phyloP scores from a whole-genome alignment of 2,113 vertebrate species.

The Sylvietta virens region DNA sequence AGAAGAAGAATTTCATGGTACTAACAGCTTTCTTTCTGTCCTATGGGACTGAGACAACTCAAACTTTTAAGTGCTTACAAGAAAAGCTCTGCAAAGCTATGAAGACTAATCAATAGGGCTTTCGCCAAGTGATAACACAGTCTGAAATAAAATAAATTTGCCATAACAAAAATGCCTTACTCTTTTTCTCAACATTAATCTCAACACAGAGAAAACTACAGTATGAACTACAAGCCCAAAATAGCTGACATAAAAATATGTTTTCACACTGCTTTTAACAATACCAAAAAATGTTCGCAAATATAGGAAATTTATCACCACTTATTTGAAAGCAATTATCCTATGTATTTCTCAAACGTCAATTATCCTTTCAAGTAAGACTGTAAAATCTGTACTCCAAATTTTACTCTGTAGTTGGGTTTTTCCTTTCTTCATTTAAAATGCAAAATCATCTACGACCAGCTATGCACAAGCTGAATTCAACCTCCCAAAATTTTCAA shows the following conservation, averaged over 20 bases:
- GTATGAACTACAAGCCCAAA: neutral
- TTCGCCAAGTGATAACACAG: constrained; percentile 60
- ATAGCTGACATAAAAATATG: neutral
- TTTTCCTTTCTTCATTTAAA: neutral
- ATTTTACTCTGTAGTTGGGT: neutral
- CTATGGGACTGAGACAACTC: constrained; percentile 42
- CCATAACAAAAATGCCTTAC: constrained; percentile 47
- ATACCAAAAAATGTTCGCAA: neutral
- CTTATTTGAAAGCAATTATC: neutral
- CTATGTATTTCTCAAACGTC: neutral
- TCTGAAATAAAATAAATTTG: constrained; percentile 62
- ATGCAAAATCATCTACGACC: neutral
- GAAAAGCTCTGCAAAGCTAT: constrained; percentile 52
- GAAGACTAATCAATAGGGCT: constrained; percentile 64
- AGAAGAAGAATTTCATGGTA: constrained; percentile 55
- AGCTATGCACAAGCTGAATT: neutral
- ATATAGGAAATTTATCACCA: neutral
- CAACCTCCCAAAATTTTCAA: neutral
- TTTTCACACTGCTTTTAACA: neutral
- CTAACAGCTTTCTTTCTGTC: constrained; percentile 52
- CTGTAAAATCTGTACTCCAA: neutral
- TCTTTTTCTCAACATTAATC: constrained; percentile 42
- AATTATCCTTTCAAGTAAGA: neutral
- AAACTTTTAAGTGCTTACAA: constrained; percentile 63
- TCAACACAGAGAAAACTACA: constrained; percentile 25